Conservation (phyloP, 2,888 invertebrate genomes). For the Muschampia plurimacula region DNA sequence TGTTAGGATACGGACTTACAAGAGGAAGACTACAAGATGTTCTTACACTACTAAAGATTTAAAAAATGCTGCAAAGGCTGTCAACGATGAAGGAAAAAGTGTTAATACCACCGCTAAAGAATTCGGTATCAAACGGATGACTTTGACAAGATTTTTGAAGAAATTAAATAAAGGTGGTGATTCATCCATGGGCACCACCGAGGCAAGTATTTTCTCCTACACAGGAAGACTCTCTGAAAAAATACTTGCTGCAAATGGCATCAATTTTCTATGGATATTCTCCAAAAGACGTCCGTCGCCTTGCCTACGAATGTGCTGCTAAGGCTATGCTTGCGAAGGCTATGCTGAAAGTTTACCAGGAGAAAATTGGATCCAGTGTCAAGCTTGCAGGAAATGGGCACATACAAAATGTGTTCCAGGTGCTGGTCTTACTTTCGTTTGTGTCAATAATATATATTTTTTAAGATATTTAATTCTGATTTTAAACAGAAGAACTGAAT, state of each 20-base stretch:
- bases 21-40: slow-evolving; percentile 43
- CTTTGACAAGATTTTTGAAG: slow-evolving; percentile 47
- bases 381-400: no score
- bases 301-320: neutral
- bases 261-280: neutral
- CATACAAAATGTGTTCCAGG: no score
- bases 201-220: neutral
- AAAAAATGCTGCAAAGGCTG: slow-evolving; percentile 46
- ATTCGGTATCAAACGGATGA: slow-evolving; percentile 49
- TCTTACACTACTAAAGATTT: slow-evolving; percentile 45
- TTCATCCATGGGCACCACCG: neutral
- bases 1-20: slow-evolving; percentile 42
- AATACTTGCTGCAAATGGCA: slow-evolving; percentile 4
- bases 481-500: slow-evolving; percentile 2
- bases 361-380: no score
- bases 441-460: neutral
- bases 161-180: slow-evolving; percentile 33
- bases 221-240: slow-evolving; percentile 1
- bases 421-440: neutral
- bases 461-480: neutral
- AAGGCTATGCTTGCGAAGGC: neutral
- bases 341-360: no score
- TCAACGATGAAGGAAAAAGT: slow-evolving; percentile 43
- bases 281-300: neutral
- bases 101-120: slow-evolving; percentile 46